Evolutionary conservation across 64 coral and sea anemone genomes (phyloP), one percentile per base, ranked within the genome.

Genomic region (Hydrozoanthus tunicans): DNA sequence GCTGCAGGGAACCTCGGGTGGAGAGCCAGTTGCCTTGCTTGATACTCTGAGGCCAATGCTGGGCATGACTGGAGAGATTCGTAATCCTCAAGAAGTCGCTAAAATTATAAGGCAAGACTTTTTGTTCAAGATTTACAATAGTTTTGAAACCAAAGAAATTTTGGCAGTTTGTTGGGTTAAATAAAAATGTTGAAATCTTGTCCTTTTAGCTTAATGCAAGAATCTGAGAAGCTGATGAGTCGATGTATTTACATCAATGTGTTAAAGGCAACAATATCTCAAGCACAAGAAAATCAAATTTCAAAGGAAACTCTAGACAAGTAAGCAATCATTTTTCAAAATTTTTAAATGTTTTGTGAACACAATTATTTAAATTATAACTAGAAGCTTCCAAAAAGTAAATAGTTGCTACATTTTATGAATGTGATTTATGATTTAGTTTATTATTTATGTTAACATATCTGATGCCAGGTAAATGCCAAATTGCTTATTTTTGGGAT

Each of bases 221-320:
- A 96, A 90, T 92, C 95, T 11, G 90, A 94, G 57, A 96, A 94
- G 43, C 62, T 96, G 17, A 94, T 94, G 83, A 96, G 92, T 62
- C 83, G 95, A 6, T 96, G 95, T 94, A 92, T 94, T 14, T 96
- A 96, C 56, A 73, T 96, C 4, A 94, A 96, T 51, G 91, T 96
- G 23, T 74, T 96, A 6, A 96, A 94, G 70, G 92, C 95, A 58
- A 96, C 95, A 27, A 96, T 96, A 66, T 82, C 85, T 51, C 75
- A 82, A 51, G 89, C 92, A 9, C 79, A 92, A 55, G 92, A 96
- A 91, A 96, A 89, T 53, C 14, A 94, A 84, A 89, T 79, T 17
- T 70, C 95, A 64, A 94, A 52, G 72, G 95, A 89, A 80, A 92
- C 95, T 20, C 72, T 96, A 9, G 95, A 94, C n/a, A 96, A 94